phyloP scores from a whole-genome alignment of 2,888 invertebrate genomes.

The Sthenelais limicola region DNA sequence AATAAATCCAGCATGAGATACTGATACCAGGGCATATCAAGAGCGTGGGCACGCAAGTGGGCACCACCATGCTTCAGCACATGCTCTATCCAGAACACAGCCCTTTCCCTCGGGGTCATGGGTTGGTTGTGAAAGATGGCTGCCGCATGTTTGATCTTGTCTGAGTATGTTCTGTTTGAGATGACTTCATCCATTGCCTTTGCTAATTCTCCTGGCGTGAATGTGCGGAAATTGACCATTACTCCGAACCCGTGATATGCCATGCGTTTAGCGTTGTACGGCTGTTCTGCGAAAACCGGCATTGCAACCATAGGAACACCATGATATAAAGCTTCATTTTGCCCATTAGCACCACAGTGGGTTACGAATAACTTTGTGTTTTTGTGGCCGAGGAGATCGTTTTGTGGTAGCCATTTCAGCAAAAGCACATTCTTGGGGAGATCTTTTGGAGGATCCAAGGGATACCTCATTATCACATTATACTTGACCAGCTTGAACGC shows the following conservation, averaged over 20 bases:
- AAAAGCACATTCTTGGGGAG: constrained; percentile 11
- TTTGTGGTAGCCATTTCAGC: constrained; percentile 33
- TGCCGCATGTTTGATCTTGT: not conserved
- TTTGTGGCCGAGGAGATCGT: constrained; percentile 22
- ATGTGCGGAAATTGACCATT: not conserved
- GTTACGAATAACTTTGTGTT: constrained; percentile 27
- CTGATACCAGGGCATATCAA: constrained; percentile 32
- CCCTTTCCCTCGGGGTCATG: constrained; percentile 17
- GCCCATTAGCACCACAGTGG: constrained; percentile 24
- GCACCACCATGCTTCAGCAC: constrained; percentile 10
- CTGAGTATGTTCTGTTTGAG: constrained; percentile 1
- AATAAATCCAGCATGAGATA: constrained; percentile 20
- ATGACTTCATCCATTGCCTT: not conserved
- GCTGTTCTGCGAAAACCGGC: constrained; percentile 17
- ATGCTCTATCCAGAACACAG: constrained; percentile 33
- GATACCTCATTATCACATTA: constrained; percentile 13
- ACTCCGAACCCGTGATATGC: constrained; percentile 9
- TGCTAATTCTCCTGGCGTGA: not conserved
- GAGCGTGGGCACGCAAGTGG: constrained; percentile 21
- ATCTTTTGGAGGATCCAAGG: not conserved
- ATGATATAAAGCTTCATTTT: constrained; percentile 13
- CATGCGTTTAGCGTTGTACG: constrained; percentile 1
- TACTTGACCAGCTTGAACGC: constrained; percentile 21
- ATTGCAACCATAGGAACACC: constrained; percentile 30
- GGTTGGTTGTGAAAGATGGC: constrained; percentile 14